A percentile compares a stretch with the other conserved stretches of the same genome.
Conservation (phyloP, 1,140 invertebrate genomes). For the Sitophilus oryzae region DNA sequence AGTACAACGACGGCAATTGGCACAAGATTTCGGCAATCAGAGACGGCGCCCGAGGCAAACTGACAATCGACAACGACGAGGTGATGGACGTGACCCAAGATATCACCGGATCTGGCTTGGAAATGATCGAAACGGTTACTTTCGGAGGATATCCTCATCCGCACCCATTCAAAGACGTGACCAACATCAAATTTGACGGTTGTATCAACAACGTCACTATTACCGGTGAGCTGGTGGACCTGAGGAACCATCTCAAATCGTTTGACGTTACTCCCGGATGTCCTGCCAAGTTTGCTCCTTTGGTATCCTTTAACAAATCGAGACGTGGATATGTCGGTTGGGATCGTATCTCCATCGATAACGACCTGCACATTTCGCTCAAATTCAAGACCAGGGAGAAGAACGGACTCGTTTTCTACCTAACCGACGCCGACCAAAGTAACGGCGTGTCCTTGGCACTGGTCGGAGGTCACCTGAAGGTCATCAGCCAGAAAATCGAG, state of each 20-base stretch:
- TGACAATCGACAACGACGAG: conserved; percentile 62
- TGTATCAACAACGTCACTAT: conserved; percentile 84
- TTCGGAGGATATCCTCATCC: conserved; percentile 79
- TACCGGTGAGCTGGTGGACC: conserved; percentile 65
- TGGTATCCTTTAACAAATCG: conserved; percentile 56
- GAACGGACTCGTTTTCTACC: conserved; percentile 74
- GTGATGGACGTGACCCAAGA: conserved; percentile 39
- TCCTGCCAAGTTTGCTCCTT: conserved; percentile 56
- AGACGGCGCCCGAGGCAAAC: conserved; percentile 55
- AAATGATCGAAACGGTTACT: conserved; percentile 58
- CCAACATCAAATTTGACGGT: conserved; percentile 80
- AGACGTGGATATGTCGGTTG: conserved; percentile 60
- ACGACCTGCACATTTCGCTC: conserved; percentile 70
- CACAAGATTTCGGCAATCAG: conserved; percentile 70
- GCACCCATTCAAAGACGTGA: conserved; percentile 60
- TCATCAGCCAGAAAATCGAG: conserved; percentile 62
- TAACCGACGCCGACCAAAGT: conserved; percentile 57
- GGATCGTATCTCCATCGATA: conserved; percentile 52
- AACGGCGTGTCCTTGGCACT: conserved; percentile 63
- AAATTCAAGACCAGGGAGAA: conserved; percentile 80
- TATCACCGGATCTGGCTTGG: conserved; percentile 41
- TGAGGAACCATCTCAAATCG: conserved; percentile 70
- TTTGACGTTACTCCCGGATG: conserved; percentile 81
- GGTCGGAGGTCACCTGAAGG: conserved; percentile 60
- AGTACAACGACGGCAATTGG: conserved; percentile 80